Base-by-base conservation (phyloP, 2,888 invertebrate species). In the Ypsolopha sequella region DNA sequence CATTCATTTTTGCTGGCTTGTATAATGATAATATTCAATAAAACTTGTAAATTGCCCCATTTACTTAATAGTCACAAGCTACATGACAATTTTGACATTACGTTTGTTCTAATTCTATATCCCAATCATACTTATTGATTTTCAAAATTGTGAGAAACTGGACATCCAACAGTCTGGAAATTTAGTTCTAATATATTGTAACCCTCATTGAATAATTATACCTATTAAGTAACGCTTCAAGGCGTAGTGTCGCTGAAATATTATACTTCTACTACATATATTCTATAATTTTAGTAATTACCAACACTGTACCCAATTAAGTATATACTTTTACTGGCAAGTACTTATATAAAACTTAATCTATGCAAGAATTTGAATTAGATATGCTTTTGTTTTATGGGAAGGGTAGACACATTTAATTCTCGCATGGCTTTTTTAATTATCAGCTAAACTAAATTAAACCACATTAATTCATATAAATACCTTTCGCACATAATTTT, bases 261-360 rank as follows among this genome's bases (percentile, higher is more conserved):
- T 74, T 72, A 69, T 78, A 79, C 64, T 74, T 80, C 73, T 79
- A 80, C 62, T 70, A 70, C 35, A 35, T 70, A 71, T 77, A 81
- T 76, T 77, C 57, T 84, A 84, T 85, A 80, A 81, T 85, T 84
- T 81, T 82, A 84, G 81, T 80, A 70, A 66, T 68, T 75, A 80
- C 74, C 73, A 71, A 81, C 80, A 80, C 76, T 80, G 62, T 82
- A 84, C 76, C 82, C 81, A 75, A 68, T 80, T 82, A 76, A 70
- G 76, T 78, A 79, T 76, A 79, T 80, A 52, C 46, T 48, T 51
- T 51, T 43, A 48, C 52, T 44, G 44, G 39, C 35, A 80, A 45
- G 45, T 36, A 43, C 43, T 13, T 13, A 47, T 80, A 68, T 76
- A 66, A 76, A 76, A 74, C 70, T 73, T 73, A 80, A 72, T 75